Evolutionary conservation across 2,888 invertebrate genomes (phyloP), one percentile per base, ranked within the genome.

Genomic region (Tridacna gigas): DNA sequence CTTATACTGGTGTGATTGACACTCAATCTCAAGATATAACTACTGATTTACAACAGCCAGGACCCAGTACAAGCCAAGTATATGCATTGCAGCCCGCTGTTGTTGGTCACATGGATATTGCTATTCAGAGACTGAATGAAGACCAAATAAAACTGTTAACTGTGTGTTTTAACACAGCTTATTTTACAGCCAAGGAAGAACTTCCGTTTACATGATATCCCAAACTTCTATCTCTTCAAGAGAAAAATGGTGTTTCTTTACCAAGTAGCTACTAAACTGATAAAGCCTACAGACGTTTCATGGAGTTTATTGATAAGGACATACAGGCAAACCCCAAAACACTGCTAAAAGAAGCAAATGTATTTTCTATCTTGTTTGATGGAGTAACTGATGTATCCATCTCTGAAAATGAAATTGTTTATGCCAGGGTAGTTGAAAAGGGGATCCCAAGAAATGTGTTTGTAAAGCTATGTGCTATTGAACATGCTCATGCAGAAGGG

Each of bases 331-430:
- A 66, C 18, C 45, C 77, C n/a, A 56, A 47, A 26, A 15, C 60
- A 45, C n/a, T 69, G 7, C 0, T 80, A n/a, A 7, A 77, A 71
- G 25, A 69, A 84, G 79, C 82, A 20, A 77, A 28, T 20, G 79
- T 81, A 15, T 51, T 79, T 45, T 83, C 83, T 7, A 78, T 88
- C 37, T 60, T 86, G 67, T 84, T 84, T 81, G 84, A 83, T 78
- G 83, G 80, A 9, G 86, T 81, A 1, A 84, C 86, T 20, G 86
- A 86, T 56, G 47, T 76, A 15, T 66, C 83, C 28, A 63, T 80
- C 15, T 63, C 74, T 28, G 86, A 86, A 74, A 82, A 83, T 69
- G 85, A 88, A 71, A 74, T 88, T 15, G 81, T 88, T 0, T 88
- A 82, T 80, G 71, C 83, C 37, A 67, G 86, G 37, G 61, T 73